Evolutionary conservation across 2,113 vertebrate genomes (phyloP).

Genomic region (Ceyx margarethae): DNA sequence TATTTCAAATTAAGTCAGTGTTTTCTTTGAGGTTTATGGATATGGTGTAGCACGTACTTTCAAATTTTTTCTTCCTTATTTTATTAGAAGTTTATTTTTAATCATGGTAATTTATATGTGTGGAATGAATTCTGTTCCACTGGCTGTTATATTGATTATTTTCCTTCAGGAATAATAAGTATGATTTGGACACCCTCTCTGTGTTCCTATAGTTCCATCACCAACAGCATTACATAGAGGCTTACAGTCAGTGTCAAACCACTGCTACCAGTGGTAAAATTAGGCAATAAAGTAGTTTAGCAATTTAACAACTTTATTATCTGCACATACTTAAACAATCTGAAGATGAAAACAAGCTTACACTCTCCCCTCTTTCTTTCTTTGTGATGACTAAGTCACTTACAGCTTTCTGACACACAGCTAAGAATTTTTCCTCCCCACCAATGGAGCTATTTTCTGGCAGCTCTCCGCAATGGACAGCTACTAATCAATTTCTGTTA

Average conservation of each 20-base stretch:
- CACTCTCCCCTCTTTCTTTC: background rate
- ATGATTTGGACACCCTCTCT: background rate
- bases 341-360: background rate
- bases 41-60: background rate
- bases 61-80: background rate
- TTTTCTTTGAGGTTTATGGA: background rate
- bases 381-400: background rate
- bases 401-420: background rate
- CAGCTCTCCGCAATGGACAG: background rate
- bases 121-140: background rate
- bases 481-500: conserved; percentile 18
- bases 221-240: background rate
- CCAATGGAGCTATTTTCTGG: background rate
- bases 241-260: background rate
- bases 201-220: background rate
- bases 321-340: background rate
- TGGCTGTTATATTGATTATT: background rate
- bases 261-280: background rate
- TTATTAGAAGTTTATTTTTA: background rate
- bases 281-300: background rate
- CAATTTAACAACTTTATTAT: background rate
- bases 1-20: background rate
- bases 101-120: background rate
- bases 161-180: background rate
- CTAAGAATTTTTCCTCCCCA: background rate